Evolutionary conservation across 1,140 invertebrate species (phyloP).

Genomic region (Tachypleus tridentatus): DNA sequence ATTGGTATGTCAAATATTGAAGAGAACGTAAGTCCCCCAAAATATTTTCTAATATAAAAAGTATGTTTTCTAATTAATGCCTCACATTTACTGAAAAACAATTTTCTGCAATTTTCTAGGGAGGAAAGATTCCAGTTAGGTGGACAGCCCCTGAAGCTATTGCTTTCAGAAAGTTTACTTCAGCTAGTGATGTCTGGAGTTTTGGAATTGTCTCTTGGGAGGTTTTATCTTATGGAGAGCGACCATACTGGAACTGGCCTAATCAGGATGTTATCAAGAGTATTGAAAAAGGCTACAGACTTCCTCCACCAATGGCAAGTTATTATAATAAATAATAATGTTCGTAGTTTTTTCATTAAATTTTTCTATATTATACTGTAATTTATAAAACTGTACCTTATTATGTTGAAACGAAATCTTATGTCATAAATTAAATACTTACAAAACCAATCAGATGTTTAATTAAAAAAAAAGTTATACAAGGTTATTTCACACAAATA

Average conservation of each 20-base stretch:
- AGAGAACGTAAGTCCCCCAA: too few species aligned
- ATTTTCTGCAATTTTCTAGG: slow-evolving; percentile 40
- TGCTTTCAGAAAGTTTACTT: slow-evolving; percentile 95
- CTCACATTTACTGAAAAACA: too few species aligned
- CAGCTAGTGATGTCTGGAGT: slow-evolving; percentile 96
- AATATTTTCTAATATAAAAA: too few species aligned
- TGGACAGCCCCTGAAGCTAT: slow-evolving; percentile 99
- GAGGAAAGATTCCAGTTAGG: slow-evolving; percentile 96
- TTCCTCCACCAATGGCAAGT: slow-evolving; percentile 80
- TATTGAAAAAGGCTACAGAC: slow-evolving; percentile 85
- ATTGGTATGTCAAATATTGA: too few species aligned
- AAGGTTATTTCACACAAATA: neutral
- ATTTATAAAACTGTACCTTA: neutral
- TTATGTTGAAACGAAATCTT: neutral
- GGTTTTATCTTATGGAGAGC: slow-evolving; percentile 95
- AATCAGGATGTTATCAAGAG: slow-evolving; percentile 99
- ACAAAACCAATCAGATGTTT: neutral
- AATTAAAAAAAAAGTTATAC: neutral
- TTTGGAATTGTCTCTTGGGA: slow-evolving; percentile 99
- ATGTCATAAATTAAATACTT: neutral
- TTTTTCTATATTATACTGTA: slow-evolving; percentile 20
- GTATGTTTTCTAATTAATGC: too few species aligned
- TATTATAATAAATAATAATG: neutral
- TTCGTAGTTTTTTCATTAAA: too few species aligned
- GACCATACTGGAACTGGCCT: slow-evolving; percentile 99